Percentiles rank a stretch among this genome's conserved stretches.
These are phyloP conservation scores for Pachymerium ferrugineum DNA, from an alignment of 2,888 invertebrate genomes.

Conservation along the genomic window DNA sequence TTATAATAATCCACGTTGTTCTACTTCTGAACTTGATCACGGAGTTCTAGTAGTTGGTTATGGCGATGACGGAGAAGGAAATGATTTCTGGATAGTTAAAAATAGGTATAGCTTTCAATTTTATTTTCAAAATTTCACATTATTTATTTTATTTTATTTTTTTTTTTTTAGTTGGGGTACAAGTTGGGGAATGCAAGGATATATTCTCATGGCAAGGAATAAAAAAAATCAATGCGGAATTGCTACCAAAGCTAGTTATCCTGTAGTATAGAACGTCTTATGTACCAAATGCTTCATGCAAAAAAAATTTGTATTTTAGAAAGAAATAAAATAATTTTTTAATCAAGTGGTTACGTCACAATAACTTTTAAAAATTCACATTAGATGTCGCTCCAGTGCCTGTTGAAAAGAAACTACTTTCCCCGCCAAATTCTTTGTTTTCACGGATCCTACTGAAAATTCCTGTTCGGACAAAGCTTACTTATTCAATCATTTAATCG, in stretches of 20 bases:
- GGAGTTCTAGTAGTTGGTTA: constrained; percentile 86
- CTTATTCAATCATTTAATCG: no score
- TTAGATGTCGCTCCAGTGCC: no score
- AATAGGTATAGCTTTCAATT: constrained; percentile 51
- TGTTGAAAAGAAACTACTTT: no score
- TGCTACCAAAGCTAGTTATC: constrained; percentile 79
- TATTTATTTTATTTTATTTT: neutral
- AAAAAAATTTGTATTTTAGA: neutral
- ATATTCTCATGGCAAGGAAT: constrained; percentile 68
- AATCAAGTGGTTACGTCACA: no score
- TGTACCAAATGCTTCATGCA: neutral
- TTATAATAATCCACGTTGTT: constrained; percentile 59
- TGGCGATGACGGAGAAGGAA: constrained; percentile 54
- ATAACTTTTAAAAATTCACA: no score
- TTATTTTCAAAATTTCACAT: neutral
- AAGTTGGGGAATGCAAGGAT: constrained; percentile 80
- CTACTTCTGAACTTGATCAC: constrained; percentile 69
- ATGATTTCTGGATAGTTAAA: constrained; percentile 78
- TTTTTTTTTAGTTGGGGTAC: constrained; percentile 65
- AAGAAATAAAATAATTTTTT: neutral
- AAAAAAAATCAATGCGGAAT: constrained; percentile 77
- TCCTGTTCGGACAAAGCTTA: neutral
- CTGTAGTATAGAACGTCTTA: constrained; percentile 41
- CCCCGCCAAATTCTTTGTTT: constrained; percentile 8
- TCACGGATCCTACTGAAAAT: neutral